These are phyloP conservation scores for Trialeurodes vaporariorum DNA, from an alignment of 1,140 invertebrate species.

Conservation along the genomic window DNA sequence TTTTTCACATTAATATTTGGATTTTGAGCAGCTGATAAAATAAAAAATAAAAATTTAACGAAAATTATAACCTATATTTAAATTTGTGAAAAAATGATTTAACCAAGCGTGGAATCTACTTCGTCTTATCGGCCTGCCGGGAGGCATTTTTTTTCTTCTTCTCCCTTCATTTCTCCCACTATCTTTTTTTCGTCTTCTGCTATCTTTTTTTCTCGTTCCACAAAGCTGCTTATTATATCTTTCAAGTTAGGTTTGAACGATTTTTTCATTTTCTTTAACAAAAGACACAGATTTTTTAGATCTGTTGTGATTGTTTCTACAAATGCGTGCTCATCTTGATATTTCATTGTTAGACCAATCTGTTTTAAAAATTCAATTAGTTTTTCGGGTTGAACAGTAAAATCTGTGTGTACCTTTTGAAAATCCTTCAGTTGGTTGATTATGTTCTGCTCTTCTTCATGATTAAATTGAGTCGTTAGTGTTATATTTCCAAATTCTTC, in stretches of 20 bases:
- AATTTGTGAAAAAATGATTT: too few species aligned
- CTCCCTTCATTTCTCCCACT: background rate
- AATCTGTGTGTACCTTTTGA: background rate
- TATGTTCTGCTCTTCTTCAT: background rate
- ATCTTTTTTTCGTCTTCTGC: background rate
- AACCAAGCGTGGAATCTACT: too few species aligned
- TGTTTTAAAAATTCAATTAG: background rate
- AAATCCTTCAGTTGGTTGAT: background rate
- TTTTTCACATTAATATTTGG: too few species aligned
- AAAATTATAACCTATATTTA: too few species aligned
- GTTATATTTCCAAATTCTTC: background rate
- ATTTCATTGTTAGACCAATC: background rate
- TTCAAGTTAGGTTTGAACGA: background rate
- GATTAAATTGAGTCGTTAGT: background rate
- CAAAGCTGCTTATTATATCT: background rate
- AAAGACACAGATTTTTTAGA: background rate
- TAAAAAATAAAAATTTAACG: too few species aligned
- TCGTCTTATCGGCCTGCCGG: too few species aligned
- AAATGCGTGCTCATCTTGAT: background rate
- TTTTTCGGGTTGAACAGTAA: background rate
- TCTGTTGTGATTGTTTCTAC: background rate
- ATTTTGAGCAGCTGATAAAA: too few species aligned
- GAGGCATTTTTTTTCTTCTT: too few species aligned
- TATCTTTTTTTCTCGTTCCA: background rate
- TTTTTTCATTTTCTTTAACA: background rate